Base-by-base conservation (phyloP, 2,113 vertebrate genomes). In the Zosterops hypoxanthus region DNA sequence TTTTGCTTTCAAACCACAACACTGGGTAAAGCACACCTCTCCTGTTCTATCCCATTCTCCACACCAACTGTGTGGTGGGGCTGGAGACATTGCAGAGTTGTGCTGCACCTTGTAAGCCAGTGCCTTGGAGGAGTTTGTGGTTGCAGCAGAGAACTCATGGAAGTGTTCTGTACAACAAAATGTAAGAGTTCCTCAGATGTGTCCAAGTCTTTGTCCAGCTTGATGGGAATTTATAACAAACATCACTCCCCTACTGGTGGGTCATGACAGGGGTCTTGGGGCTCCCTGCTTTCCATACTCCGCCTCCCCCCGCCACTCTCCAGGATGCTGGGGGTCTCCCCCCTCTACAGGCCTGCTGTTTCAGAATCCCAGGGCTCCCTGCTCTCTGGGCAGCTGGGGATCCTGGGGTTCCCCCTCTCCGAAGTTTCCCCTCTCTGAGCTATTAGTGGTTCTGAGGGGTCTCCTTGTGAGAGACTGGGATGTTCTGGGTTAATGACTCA, bases 281-380 rank as follows among this genome's bases (percentile, higher is more conserved):
- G 14, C 33, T 69, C 12, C 9, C 39, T 15, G 1, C 25, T 77
- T 22, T 77, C 44, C 25, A 34, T 42, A 14, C 31, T 42, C 17
- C 8, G 2, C 2, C 6, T 2, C 4, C 4, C 47, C 4, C 12
- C 47, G 14, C 36, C 36, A 39, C 36, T 1, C 15, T 56, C 70
- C 50, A 57, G 29, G 42, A 24, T 65, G 29, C 42, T 41, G 24
- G 19, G 18, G 34, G 11, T 26, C 2, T 39, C 2, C 25, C 24
- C 11, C 13, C 25, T 34, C 53, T 50, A 12, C 10, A 36, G 44
- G 22, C 26, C 16, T 18, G 12, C 11, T 5, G 0, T 33, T 60
- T 68, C 53, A 77, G 72, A 77, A 77, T 59, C 36, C 21, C 14
- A 29, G 36, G 31, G 25, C 36, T 86, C 44, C 44, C 44, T 49